Base-by-base conservation (phyloP, 2,113 vertebrate species). In the Onychostruthus taczanowskii region DNA sequence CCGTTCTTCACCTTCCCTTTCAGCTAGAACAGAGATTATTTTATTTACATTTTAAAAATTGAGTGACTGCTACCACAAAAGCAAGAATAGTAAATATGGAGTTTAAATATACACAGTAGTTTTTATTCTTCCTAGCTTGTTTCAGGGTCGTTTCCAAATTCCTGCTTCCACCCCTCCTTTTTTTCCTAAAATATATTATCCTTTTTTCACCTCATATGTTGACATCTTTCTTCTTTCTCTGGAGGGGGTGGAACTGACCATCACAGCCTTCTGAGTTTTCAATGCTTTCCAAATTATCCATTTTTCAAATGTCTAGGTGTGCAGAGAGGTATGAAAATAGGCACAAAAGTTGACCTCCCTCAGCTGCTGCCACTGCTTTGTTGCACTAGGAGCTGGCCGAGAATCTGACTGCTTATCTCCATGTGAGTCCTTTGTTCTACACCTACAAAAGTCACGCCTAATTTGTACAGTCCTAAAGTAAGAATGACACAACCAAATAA, bases 341-440 rank as follows among this genome's bases (percentile, higher is more conserved):
- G 23, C n/a, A 81, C 43, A 89, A 70, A 74, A 81, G 43, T 2
- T 93, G 69, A 91, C 81, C 49, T 80, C n/a, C 4, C 18, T 76
- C 70, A 76, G 67, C 63, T 91, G 52, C 92, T 79, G 56, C 15
- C 3, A 0, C 56, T 61, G 78, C 53, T 87, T 84, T 91, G 41
- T 79, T 73, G n/a, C 20, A 39, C 44, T 4, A 84, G 35, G 30
- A 91, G 84, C 78, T 91, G n/a, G 37, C 82, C 79, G 72, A 93
- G 81, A 91, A 80, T 72, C 61, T 68, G 69, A 84, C 76, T 91
- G 74, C 78, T 78, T 70, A 93, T 87, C 90, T 88, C 85, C 78
- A 56, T 12, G 53, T 49, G 70, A 41, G 70, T 58, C 46, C 88
- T 93, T 94, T 93, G 77, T 90, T 91, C 87, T 73, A 85, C 78